These are phyloP conservation scores for Argyrosomus regius DNA, from an alignment of 2,797 vertebrate species.

Conservation along the genomic window DNA sequence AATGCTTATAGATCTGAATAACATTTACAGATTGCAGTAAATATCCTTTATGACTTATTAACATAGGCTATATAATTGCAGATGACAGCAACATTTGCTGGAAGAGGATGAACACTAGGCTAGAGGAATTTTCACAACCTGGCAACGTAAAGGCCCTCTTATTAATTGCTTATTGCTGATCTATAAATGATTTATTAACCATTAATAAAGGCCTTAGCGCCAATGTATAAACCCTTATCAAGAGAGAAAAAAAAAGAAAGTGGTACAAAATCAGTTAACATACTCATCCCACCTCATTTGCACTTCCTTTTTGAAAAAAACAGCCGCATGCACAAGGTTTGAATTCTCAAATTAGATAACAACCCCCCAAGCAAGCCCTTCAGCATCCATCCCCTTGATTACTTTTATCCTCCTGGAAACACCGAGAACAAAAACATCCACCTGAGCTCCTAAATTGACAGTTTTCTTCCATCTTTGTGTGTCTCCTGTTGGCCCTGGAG, in stretches of 20 bases:
- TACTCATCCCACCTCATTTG: not conserved
- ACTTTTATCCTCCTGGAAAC: slow-evolving; percentile 14
- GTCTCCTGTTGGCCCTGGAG: slow-evolving; percentile 5
- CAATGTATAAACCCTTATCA: not conserved
- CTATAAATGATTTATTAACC: not conserved
- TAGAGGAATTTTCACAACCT: not conserved
- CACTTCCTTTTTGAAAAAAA: not conserved
- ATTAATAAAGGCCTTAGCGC: not conserved
- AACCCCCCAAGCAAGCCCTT: not conserved
- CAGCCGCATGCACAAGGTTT: not conserved
- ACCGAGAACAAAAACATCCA: slow-evolving; percentile 5
- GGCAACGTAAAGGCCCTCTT: not conserved
- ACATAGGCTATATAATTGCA: not conserved
- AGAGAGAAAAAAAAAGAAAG: too few species aligned
- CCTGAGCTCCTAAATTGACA: slow-evolving; percentile 10
- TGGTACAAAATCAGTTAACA: not conserved
- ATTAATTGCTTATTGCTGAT: not conserved
- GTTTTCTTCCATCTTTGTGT: not conserved
- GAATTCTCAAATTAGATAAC: slow-evolving; percentile 1
- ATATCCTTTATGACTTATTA: not conserved
- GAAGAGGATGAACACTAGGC: not conserved
- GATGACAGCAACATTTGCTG: not conserved
- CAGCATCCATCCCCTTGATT: slow-evolving; percentile 3
- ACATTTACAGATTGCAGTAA: not conserved
- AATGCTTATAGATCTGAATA: not conserved